Percentiles rank a stretch among this genome's conserved stretches.
phyloP scores from a whole-genome alignment of 1,140 invertebrate genomes.

The Drosophila ambigua region DNA sequence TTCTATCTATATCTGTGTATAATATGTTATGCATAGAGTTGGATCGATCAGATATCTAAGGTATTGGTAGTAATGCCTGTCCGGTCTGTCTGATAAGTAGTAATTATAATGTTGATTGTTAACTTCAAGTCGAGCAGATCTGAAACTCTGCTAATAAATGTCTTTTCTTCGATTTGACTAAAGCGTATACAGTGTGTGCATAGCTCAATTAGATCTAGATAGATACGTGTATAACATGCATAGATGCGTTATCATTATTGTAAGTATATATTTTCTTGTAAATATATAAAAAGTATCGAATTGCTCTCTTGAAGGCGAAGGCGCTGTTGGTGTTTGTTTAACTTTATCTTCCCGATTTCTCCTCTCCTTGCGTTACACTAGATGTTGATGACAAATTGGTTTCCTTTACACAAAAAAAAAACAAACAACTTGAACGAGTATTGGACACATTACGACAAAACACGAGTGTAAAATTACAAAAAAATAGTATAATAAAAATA shows the following conservation, averaged over 20 bases:
- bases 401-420: constrained; percentile 25
- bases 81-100: not conserved
- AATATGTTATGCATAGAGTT: constrained; percentile 11
- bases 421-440: constrained; percentile 59
- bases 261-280: constrained; percentile 43
- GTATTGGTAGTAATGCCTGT: constrained; percentile 13
- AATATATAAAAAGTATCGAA: constrained; percentile 56
- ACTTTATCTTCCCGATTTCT: constrained; percentile 19
- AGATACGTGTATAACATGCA: constrained; percentile 39
- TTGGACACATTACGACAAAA: constrained; percentile 41
- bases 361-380: constrained; percentile 18
- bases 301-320: constrained; percentile 63
- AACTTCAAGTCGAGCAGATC: constrained; percentile 51
- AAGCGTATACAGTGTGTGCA: constrained; percentile 32
- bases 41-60: not conserved
- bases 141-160: constrained; percentile 19
- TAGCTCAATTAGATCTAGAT: constrained; percentile 18
- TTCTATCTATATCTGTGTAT: constrained; percentile 30
- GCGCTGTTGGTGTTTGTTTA: constrained; percentile 73
- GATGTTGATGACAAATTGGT: constrained; percentile 20
- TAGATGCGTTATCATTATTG: constrained; percentile 15
- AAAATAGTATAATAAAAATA: constrained; percentile 30
- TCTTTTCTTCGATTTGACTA: constrained; percentile 49
- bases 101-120: constrained; percentile 42
- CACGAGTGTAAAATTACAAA: constrained; percentile 31